Percentiles rank a stretch among this genome's conserved stretches.
Conservation (phyloP, 2,888 invertebrate species). For the Eristalis tenax region DNA sequence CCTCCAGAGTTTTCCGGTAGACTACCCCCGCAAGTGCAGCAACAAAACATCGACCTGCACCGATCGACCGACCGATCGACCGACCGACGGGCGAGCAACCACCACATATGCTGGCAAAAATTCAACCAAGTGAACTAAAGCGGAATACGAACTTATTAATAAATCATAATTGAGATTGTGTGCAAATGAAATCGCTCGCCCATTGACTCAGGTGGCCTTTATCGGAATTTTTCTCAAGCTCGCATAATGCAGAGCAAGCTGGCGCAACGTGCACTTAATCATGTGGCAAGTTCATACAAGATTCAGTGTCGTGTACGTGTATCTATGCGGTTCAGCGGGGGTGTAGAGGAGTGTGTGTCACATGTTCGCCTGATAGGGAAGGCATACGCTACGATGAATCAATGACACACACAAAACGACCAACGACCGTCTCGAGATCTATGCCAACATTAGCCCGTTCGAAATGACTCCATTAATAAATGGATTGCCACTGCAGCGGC, state of each 20-base stretch:
- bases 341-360: constrained; percentile 35
- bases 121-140: constrained; percentile 10
- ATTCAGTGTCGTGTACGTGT: constrained; percentile 45
- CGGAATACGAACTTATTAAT: constrained; percentile 67
- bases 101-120: constrained; percentile 26
- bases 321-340: no score
- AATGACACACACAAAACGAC: constrained; percentile 48
- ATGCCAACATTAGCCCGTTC: constrained; percentile 33
- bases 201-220: constrained; percentile 71
- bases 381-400: constrained; percentile 57
- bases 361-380: constrained; percentile 13
- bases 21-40: constrained; percentile 24
- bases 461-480: constrained; percentile 65
- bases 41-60: not conserved
- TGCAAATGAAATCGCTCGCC: constrained; percentile 69
- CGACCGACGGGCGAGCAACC: not conserved
- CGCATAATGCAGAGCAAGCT: constrained; percentile 25
- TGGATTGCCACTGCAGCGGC: constrained; percentile 47
- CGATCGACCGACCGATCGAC: not conserved
- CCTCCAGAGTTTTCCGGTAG: constrained; percentile 60
- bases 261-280: constrained; percentile 57
- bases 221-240: constrained; percentile 48
- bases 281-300: constrained; percentile 60
- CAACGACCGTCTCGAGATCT: not conserved
- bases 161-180: constrained; percentile 72